Evolutionary conservation across 2,888 invertebrate species (phyloP).

Genomic region (Cinara cedri): DNA sequence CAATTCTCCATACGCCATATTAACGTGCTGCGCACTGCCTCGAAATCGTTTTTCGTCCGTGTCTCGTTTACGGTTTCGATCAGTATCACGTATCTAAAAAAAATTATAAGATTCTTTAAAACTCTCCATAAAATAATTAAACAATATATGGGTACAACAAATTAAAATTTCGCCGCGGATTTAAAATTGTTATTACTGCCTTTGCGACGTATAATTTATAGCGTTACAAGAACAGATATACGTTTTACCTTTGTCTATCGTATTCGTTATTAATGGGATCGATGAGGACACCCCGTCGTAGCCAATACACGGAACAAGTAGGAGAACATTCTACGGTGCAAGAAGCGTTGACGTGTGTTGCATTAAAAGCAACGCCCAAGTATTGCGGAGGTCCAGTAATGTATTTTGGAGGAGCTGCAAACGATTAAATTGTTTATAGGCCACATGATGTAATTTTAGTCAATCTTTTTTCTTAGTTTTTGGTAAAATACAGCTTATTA

Average conservation of each 20-base stretch:
- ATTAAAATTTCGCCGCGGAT: too few species aligned
- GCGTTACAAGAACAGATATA: too few species aligned
- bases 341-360: slow-evolving; percentile 72
- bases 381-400: slow-evolving; percentile 83
- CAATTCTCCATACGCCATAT: slow-evolving; percentile 87
- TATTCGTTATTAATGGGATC: slow-evolving; percentile 62
- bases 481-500: too few species aligned
- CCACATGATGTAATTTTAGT: neutral
- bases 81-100: slow-evolving; percentile 69
- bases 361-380: slow-evolving; percentile 72
- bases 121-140: neutral
- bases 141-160: neutral
- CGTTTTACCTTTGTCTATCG: slow-evolving; percentile 37
- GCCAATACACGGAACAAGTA: slow-evolving; percentile 83
- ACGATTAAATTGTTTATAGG: slow-evolving; percentile 60
- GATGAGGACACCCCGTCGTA: slow-evolving; percentile 77
- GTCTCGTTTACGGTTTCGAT: slow-evolving; percentile 65
- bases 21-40: slow-evolving; percentile 85
- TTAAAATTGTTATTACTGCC: too few species aligned
- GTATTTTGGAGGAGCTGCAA: slow-evolving; percentile 83
- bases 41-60: slow-evolving; percentile 81
- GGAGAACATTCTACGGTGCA: slow-evolving; percentile 91
- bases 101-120: neutral
- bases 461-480: too few species aligned
- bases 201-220: too few species aligned